A percentile compares a stretch with the other conserved stretches of the same genome.
Evolutionary conservation across 2,797 vertebrate species (phyloP).

Genomic region (Malacoctenus gilli): DNA sequence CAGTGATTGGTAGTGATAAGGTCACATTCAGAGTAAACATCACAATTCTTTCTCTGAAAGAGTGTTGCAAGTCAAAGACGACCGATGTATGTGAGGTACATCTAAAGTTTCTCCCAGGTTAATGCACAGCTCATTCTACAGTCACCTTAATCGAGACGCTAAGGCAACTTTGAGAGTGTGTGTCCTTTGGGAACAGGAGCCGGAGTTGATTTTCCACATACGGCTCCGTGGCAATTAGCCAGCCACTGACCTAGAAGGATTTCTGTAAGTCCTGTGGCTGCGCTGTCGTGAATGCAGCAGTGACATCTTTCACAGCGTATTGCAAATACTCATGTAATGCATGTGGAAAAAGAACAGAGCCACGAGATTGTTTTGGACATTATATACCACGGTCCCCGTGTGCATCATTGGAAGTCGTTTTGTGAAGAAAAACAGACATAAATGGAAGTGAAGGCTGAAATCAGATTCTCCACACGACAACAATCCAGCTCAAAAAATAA

Average conservation of each 20-base stretch:
- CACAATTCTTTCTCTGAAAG: neutral
- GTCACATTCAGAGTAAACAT: constrained; percentile 3
- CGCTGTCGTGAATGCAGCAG: neutral
- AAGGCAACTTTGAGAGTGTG: neutral
- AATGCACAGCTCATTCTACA: constrained; percentile 14
- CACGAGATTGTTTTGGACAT: neutral
- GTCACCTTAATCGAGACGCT: constrained; percentile 9
- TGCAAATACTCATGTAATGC: too few species aligned
- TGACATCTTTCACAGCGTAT: neutral
- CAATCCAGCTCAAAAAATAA: neutral
- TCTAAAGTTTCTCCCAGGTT: constrained; percentile 5
- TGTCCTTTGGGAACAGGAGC: constrained; percentile 16
- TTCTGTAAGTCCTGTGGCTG: constrained; percentile 4
- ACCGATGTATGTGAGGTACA: neutral
- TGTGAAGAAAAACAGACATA: too few species aligned
- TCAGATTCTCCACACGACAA: neutral
- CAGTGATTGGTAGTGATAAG: neutral
- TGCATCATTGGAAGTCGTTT: neutral
- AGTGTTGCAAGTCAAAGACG: neutral
- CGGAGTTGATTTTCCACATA: constrained; percentile 11
- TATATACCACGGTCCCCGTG: neutral
- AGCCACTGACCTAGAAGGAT: constrained; percentile 9
- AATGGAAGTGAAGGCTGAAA: neutral
- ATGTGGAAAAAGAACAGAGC: neutral
- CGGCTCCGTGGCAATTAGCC: constrained; percentile 15